Evolutionary conservation across 2,888 invertebrate genomes (phyloP), one percentile per base, ranked within the genome.

Genomic region (Euzophera pinguis): DNA sequence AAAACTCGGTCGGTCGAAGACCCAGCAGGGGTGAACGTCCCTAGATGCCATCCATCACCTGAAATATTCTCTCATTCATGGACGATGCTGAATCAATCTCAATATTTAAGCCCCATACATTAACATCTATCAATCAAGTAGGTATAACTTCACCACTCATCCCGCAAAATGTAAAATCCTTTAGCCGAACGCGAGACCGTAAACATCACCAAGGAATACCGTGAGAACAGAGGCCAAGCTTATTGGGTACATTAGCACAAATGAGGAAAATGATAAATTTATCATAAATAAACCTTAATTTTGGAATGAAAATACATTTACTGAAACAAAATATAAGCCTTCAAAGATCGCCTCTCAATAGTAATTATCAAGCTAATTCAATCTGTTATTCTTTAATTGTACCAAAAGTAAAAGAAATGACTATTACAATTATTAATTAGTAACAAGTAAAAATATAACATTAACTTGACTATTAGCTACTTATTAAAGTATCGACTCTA

Each of bases 1-100:
- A 71, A 73, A 84, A 82, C 80, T 86, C 80, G 86, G 86, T 70
- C 84, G 89, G 88, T 87, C 88, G 73, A 62, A 81, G 85, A 83
- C 87, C 84, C 70, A 62, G 60, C 32, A 5, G 54, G 77, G 87
- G 81, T 85, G 73, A 85, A 84, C 72, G 84, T 59, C 71, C 81
- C 73, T 61, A 17, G 22, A 17, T 32, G n/a, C 1, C 71, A 78
- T 75, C 71, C 74, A 77, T 78, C 84, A 84, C 79, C 80, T 84
- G 80, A 86, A 84, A 79, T 81, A 58, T 54, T 51, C 55, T 75
- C 71, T 75, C 77, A 51, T 51, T 51, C 51, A 45, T 84, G 79
- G 73, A 66, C 75, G 71, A 70, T 64, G 68, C 66, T 75, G 83
- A 83, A 82, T 85, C 69, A 69, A 86, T 87, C 80, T 79, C 69